These are phyloP conservation scores for Pelecanoides urinatrix DNA, from an alignment of 2,113 vertebrate species.

Conservation along the genomic window DNA sequence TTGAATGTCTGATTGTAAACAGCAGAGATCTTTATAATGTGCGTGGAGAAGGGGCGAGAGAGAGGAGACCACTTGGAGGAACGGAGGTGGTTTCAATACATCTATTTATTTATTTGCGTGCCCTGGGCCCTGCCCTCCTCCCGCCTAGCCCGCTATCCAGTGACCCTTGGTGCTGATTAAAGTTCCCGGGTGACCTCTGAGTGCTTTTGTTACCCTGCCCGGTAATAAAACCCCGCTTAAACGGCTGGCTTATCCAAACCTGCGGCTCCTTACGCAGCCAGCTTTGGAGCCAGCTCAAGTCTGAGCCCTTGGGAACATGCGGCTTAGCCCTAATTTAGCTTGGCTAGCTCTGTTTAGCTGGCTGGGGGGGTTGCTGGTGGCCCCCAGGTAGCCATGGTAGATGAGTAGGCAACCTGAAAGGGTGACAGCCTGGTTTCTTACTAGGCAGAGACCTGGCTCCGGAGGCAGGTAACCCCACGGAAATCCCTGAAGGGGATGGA, in stretches of 20 bases:
- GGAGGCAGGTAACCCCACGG: background rate
- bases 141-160: constrained; percentile 79
- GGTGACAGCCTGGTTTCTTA: background rate
- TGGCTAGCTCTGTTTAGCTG: background rate
- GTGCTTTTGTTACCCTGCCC: constrained; percentile 81
- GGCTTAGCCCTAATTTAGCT: background rate
- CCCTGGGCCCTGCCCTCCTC: constrained; percentile 54
- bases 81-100: background rate
- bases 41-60: background rate
- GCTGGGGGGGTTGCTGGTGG: background rate
- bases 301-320: background rate
- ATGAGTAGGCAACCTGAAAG: background rate
- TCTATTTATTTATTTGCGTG: constrained; percentile 64
- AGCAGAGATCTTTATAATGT: constrained; percentile 13
- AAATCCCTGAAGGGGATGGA: background rate
- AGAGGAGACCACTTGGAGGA: constrained; percentile 17
- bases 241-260: constrained; percentile 73
- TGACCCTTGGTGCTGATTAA: constrained; percentile 91
- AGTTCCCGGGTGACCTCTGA: constrained; percentile 79
- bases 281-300: constrained; percentile 31
- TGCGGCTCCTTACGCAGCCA: constrained; percentile 7
- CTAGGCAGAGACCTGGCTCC: background rate
- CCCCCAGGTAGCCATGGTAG: background rate
- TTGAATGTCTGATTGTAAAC: constrained; percentile 56
- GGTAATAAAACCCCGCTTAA: constrained; percentile 76